Conservation (phyloP, 2,113 vertebrate genomes). For the Otocyon megalotis region DNA sequence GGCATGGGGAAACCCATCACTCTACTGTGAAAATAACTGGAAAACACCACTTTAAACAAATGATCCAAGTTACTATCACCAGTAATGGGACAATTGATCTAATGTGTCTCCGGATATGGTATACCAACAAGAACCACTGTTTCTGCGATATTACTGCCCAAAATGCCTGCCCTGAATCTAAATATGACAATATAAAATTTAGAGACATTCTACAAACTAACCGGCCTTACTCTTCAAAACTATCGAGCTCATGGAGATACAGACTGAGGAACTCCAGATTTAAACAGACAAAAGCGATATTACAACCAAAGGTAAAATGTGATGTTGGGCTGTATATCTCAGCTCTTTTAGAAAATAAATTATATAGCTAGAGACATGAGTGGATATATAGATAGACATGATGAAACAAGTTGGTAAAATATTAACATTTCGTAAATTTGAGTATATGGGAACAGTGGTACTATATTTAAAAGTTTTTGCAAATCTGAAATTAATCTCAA, state of each 20-base stretch:
- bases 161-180: not conserved
- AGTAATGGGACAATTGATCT: not conserved
- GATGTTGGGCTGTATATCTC: not conserved
- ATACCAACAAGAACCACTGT: not conserved
- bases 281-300: not conserved
- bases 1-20: not conserved
- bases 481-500: not conserved
- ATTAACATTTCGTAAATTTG: not conserved
- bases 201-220: not conserved
- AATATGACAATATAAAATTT: not conserved
- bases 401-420: not conserved
- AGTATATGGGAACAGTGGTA: not conserved
- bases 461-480: not conserved
- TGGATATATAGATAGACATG: not conserved
- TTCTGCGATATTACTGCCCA: not conserved
- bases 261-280: not conserved
- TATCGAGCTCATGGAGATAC: not conserved
- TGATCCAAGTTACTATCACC: not conserved
- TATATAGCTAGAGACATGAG: not conserved
- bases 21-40: not conserved
- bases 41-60: not conserved
- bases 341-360: conserved; percentile 23
- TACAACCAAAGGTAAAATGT: not conserved
- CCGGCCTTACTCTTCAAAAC: not conserved
- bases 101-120: not conserved